Base-by-base conservation (phyloP, 2,113 vertebrate species). In the Salvator merianae region DNA sequence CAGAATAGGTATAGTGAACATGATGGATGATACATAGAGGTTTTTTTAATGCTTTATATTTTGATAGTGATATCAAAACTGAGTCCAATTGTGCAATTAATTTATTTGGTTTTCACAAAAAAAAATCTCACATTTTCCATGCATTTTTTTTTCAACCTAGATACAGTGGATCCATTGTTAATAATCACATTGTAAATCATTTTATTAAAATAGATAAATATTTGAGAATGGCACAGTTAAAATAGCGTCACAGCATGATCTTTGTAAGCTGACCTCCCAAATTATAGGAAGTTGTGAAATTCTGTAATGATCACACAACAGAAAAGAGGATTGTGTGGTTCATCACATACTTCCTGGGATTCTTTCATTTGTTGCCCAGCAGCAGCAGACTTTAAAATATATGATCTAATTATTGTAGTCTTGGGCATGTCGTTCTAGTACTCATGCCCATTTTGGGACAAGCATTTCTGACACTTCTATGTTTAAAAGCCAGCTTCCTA, bases 201-300 rank as follows among this genome's bases (percentile, higher is more conserved):
- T 22, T 77, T 47, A 43, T 47, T 43, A 47, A 71, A 78, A 28
- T 43, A 70, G 71, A 62, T 63, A n/a, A 76, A 80, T 79, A 14
- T 78, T 66, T 59, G 53, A 77, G 55, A 59, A 59, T 59, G 55
- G 14, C 55, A 20, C 55, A 59, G 79, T 84, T 84, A 86, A 73
- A 89, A 86, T 69, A 66, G 20, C 80, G 82, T 75, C 22, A 10
- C 59, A 71, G 53, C 59, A 12, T 32, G 0, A 47, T 0, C 55
- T 85, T 90, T 70, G 81, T n/a, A 26, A 38, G 8, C 30, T 77
- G 9, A 59, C 73, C 1, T 18, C 79, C 79, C n/a, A 30, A 22
- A 79, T 91, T 62, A 88, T 3, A 14, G 30, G 65, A 7, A 26
- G 9, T 0, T 1, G 79, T 83, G 79, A 85, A 85, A 71, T 32